Evolutionary conservation across 1,140 invertebrate species (phyloP).

Genomic region (Megalonaias nervosa): DNA sequence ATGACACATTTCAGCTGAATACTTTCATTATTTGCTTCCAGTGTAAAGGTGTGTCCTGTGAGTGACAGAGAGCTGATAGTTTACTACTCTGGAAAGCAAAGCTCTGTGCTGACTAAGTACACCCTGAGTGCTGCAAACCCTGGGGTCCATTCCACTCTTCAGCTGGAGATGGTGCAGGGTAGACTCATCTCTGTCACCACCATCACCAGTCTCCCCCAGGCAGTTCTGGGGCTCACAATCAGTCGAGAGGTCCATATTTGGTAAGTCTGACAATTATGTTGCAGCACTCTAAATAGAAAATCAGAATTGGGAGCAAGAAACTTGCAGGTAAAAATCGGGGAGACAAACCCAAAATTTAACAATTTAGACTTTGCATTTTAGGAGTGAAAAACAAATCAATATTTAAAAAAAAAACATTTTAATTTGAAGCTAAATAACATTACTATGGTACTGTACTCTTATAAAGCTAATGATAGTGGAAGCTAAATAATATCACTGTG

Average conservation of each 20-base stretch:
- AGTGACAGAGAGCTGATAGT: background rate
- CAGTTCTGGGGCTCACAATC: constrained; percentile 17
- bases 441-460: too few species aligned
- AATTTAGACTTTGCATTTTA: too few species aligned
- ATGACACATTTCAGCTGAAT: background rate
- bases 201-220: constrained; percentile 5
- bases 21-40: background rate
- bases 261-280: constrained; percentile 9
- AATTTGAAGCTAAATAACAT: too few species aligned
- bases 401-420: too few species aligned
- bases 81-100: constrained; percentile 14
- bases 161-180: constrained; percentile 9
- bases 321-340: too few species aligned
- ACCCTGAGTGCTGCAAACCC: background rate
- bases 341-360: too few species aligned
- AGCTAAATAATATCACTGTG: too few species aligned
- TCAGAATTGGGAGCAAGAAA: background rate
- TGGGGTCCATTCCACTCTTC: background rate
- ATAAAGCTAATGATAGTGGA: too few species aligned
- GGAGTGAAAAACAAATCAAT: too few species aligned
- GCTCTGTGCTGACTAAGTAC: constrained; percentile 7
- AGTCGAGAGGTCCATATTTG: constrained; percentile 23
- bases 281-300: background rate
- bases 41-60: constrained; percentile 16
- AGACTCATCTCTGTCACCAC: background rate